Percentiles rank a stretch among this genome's conserved stretches.
Conservation (phyloP, 2,888 invertebrate species). For the Melinaea marsaeus region DNA sequence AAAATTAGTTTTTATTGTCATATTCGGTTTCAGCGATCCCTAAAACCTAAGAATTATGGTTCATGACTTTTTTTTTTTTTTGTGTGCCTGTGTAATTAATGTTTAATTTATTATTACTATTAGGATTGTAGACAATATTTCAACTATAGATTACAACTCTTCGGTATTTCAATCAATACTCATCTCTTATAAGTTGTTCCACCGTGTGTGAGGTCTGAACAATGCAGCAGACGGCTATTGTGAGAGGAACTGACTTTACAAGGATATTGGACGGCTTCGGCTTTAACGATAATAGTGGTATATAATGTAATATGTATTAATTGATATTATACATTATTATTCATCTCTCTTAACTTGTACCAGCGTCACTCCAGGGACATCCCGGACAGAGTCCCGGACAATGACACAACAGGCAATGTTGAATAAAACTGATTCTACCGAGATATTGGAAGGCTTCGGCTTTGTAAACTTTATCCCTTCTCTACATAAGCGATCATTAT, state of each 20-base stretch:
- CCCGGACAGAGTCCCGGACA: conserved; percentile 17
- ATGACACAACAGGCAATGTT: conserved; percentile 19
- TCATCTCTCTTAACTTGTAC: not conserved
- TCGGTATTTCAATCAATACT: not conserved
- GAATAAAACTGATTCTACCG: conserved; percentile 16
- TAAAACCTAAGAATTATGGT: no score
- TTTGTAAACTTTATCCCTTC: conserved; percentile 8
- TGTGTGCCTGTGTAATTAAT: no score
- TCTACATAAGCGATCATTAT: not conserved
- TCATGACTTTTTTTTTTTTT: no score
- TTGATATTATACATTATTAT: not conserved
- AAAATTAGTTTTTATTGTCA: no score
- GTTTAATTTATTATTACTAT: no score
- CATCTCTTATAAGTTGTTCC: conserved; percentile 5
- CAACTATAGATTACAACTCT: no score
- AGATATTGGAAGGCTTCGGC: conserved; percentile 16
- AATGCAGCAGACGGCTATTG: not conserved
- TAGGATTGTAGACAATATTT: no score
- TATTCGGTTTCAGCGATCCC: no score
- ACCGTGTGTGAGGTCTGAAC: not conserved
- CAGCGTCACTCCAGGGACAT: conserved; percentile 6
- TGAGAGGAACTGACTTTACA: not conserved
- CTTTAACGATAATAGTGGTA: not conserved
- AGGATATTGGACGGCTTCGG: not conserved
- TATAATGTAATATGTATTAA: not conserved